Conservation (phyloP, 2,797 vertebrate species). For the Saxicola maurus region DNA sequence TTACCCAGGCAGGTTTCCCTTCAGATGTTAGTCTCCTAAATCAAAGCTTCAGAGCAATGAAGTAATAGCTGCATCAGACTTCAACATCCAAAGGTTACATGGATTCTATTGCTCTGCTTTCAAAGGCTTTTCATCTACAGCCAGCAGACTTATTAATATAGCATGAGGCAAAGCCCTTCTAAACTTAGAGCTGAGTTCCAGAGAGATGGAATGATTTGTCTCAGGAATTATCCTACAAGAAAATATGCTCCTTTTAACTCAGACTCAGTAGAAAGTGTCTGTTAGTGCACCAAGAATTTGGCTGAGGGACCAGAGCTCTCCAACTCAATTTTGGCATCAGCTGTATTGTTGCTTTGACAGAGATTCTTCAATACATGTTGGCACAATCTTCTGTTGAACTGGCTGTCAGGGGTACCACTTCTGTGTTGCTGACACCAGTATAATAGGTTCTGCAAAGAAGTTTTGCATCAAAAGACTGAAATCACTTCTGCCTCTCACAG, state of each 20-base stretch:
- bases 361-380: rapidly evolving
- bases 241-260: not conserved
- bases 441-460: not conserved
- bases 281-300: not conserved
- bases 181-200: not conserved
- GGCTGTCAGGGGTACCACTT: not conserved
- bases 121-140: not conserved
- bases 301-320: not conserved
- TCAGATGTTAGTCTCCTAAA: not conserved
- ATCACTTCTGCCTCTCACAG: not conserved
- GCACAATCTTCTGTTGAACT: not conserved
- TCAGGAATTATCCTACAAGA: not conserved
- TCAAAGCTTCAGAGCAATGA: not conserved
- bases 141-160: not conserved
- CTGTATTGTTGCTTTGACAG: not conserved
- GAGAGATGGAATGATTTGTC: not conserved
- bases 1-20: not conserved
- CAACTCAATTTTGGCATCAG: not conserved
- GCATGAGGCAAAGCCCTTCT: not conserved
- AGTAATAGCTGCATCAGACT: not conserved
- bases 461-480: not conserved
- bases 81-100: not conserved
- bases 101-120: not conserved
- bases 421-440: rapidly evolving
- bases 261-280: not conserved